Percentiles rank a stretch among this genome's conserved stretches.
phyloP scores from a whole-genome alignment of 2,113 vertebrate species.

The Sciurus niger region DNA sequence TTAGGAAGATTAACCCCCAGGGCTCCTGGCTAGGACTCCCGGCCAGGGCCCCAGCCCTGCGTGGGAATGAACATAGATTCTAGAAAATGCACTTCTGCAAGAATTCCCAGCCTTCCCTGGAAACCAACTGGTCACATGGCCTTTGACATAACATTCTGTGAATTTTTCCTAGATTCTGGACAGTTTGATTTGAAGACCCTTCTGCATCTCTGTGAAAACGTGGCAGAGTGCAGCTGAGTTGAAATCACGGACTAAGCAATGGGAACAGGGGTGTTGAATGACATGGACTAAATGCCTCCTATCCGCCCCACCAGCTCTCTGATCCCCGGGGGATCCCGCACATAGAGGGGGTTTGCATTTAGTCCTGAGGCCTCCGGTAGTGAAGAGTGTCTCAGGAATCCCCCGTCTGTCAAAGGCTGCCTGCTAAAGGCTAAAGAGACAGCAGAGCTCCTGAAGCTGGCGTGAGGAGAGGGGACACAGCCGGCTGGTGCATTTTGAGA shows the following conservation, averaged over 20 bases:
- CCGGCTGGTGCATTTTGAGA: rapidly evolving
- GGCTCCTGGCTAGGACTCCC: neutral
- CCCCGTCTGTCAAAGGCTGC: neutral
- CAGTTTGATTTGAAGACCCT: neutral
- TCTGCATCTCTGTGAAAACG: neutral
- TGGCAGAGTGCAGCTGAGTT: neutral
- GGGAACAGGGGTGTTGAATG: neutral
- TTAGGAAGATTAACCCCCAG: constrained; percentile 47
- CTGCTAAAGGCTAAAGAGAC: neutral
- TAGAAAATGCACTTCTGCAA: neutral
- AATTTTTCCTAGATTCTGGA: neutral
- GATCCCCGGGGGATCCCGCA: rapidly evolving
- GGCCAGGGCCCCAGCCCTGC: neutral
- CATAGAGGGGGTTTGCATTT: neutral
- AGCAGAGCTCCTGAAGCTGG: neutral
- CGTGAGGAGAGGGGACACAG: neutral
- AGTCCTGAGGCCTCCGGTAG: rapidly evolving
- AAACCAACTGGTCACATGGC: neutral
- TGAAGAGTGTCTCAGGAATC: neutral
- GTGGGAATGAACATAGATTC: neutral
- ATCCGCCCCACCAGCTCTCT: neutral
- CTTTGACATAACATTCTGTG: neutral
- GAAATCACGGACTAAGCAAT: neutral
- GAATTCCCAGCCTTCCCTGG: neutral
- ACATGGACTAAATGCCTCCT: neutral